Base-by-base conservation (phyloP, 2,113 vertebrate species). In the Scophthalmus maximus region DNA sequence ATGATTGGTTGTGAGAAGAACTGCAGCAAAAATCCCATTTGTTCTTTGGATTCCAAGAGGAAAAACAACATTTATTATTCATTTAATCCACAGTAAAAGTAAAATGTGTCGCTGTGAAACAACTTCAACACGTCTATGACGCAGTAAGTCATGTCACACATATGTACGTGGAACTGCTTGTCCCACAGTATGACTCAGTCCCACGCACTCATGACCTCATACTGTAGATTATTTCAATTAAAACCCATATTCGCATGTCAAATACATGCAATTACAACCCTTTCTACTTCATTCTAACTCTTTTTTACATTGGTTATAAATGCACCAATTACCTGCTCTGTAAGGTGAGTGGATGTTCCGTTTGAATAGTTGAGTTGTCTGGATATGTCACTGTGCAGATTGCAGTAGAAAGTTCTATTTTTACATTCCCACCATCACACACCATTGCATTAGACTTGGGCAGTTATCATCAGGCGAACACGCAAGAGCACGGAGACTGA, bases 261-360 rank as follows among this genome's bases (percentile, higher is more conserved):
- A n/a, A n/a, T n/a, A n/a, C n/a, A n/a, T n/a, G 9, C 20, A 23
- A 73, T 66, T 32, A 29, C 7, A 55, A 27, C 56, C 10, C 1
- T 46, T 65, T 46, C 8, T 18, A 62, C 2, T 14, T 67, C 26
- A 67, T 49, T 68, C 4, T 17, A 50, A 63, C 20, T 20, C 32
- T 40, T 51, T n/a, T n/a, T 36, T 11, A 68, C 32, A 32, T 70
- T 60, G 46, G 23, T 55, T 44, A 55, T 50, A 32, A 65, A 66
- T 55, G 18, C 47, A 20, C 23, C 49, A 12, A n/a, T 46, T 34
- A 29, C 15, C 15, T 12, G 22, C n/a, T n/a, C n/a, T n/a, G n/a
- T n/a, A n/a, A n/a, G 22, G 51, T 42, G 42, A 32, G 22, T 26
- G 26, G 44, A 36, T 55, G n/a, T 38, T 46, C 40, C 15, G 5